phyloP scores from a whole-genome alignment of 2,888 invertebrate genomes.

The Rapana venosa region DNA sequence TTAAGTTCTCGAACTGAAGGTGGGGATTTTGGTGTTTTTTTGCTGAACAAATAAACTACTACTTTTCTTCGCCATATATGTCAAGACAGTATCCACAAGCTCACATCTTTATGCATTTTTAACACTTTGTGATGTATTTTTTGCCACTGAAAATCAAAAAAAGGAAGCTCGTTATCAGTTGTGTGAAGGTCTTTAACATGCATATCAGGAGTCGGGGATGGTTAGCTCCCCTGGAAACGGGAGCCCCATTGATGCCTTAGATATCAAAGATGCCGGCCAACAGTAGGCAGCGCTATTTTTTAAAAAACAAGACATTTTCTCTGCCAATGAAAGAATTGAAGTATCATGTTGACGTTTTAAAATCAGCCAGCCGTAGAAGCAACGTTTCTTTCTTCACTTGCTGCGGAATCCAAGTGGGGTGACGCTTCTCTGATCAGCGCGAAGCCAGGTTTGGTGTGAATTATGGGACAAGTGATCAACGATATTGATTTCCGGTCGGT shows the following conservation, averaged over 20 bases:
- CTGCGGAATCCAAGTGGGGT: neutral
- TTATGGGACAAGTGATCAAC: neutral
- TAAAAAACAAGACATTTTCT: neutral
- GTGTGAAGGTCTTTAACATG: neutral
- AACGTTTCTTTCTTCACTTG: neutral
- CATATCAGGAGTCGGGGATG: neutral
- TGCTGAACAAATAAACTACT: neutral
- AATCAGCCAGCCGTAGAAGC: neutral
- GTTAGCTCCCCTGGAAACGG: neutral
- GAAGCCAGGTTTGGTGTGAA: neutral
- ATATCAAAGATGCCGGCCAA: neutral
- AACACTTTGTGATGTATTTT: too few relatives aligned
- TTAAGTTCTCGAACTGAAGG: too few relatives aligned
- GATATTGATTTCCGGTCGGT: neutral
- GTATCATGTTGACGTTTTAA: neutral
- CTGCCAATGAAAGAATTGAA: neutral
- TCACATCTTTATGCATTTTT: too few relatives aligned
- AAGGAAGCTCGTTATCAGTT: neutral
- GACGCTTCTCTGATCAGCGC: neutral
- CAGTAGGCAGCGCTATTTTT: neutral
- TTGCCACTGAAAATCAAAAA: too few relatives aligned
- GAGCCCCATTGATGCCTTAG: slow-evolving; percentile 19
- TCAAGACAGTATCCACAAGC: neutral
- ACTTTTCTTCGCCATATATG: neutral
- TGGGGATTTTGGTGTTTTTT: too few relatives aligned